Base-by-base conservation (phyloP, 2,888 invertebrate genomes). In the Teleogryllus oceanicus region DNA sequence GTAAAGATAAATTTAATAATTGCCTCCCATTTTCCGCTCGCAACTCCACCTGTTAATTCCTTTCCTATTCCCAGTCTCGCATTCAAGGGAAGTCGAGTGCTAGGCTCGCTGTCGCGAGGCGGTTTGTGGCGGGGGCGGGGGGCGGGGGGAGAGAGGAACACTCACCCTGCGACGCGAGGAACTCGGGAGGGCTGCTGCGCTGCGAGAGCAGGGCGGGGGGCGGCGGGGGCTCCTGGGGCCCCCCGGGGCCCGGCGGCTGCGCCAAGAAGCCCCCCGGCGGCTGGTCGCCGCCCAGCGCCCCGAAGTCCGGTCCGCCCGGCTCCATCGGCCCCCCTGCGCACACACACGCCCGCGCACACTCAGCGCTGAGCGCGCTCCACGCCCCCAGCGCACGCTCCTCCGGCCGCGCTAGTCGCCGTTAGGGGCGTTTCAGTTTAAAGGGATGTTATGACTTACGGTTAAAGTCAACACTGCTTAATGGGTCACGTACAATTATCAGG, bases 311-410 rank as follows among this genome's bases (percentile, higher is more conserved):
- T 74, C 83, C 82, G 75, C 82, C 82, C 75, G 75, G 81, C 82
- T 82, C 92, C 91, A 92, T 92, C 83, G 92, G 92, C 82, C 92
- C 92, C 85, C 92, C 93, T 92, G 87, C 78, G 86, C 84, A 83
- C 82, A 82, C 81, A 51, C 24, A 21, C 21, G 37, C 13, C 21
- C 16, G 13, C 76, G 37, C 21, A 21, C 18, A n/a, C 18, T 74
- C 18, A 74, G 18, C 18, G 20, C 74, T 0, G 18, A n/a, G 74
- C 74, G 74, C 1, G 10, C 20, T 5, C 74, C 20, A 0, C 62
- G 18, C 62, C 18, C 13, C 62, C 62, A 0, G 16, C 3, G 2
- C 62, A 21, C 21, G 21, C 21, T 21, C 21, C 1, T 21, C 21
- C 21, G 21, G 21, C 21, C 21, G 21, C 21, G 21, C 21, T 21